Evolutionary conservation across 1,140 invertebrate genomes (phyloP), one percentile per base, ranked within the genome.

Genomic region (Marisa cornuarietis): DNA sequence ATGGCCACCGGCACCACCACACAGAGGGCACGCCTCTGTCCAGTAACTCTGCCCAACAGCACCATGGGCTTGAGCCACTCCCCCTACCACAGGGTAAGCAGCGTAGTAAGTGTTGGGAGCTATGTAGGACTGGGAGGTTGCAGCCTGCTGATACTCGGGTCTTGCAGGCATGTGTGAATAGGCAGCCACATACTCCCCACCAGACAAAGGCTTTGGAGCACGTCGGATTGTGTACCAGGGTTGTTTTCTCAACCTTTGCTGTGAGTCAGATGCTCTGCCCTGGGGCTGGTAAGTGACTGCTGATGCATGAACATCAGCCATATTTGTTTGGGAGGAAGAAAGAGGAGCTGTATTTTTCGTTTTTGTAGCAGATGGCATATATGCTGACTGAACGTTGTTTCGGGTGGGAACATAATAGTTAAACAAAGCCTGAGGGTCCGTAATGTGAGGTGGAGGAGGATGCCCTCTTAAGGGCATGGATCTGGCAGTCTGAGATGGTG

Each of bases 1-100:
- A 58, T 87, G 86, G 26, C 77, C 81, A 0, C 81, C 81, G 11
- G 74, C 49, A 11, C 84, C 84, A 16, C 87, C 87, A 85, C 87
- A 87, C 75, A 87, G 71, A 18, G 86, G 84, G 78, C 86, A 88
- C 6, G 72, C 11, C 51, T 76, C 68, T 49, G 71, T 76, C 71
- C 78, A 66, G 18, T 78, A 65, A 66, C 20, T 22, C 42, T 52
- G 61, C 20, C 78, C 81, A 8, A 49, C 63, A 24, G 7, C 24
- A 10, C 52, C 54, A 13, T 61, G 54, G 7, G 49, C 73, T 63
- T 72, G 51, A 51, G 51, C 26, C 18, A 71, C 52, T 8, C 14
- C n/a, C 24, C 78, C 54, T 26, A 61, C 31, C 51, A 26, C 52
- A 54, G 63, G 26, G n/a, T 69, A 61, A 62, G 42, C 61, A 11